Percentiles rank a stretch among this genome's conserved stretches.
These are phyloP conservation scores for Corapipo altera DNA, from an alignment of 2,113 vertebrate genomes.

Conservation along the genomic window DNA sequence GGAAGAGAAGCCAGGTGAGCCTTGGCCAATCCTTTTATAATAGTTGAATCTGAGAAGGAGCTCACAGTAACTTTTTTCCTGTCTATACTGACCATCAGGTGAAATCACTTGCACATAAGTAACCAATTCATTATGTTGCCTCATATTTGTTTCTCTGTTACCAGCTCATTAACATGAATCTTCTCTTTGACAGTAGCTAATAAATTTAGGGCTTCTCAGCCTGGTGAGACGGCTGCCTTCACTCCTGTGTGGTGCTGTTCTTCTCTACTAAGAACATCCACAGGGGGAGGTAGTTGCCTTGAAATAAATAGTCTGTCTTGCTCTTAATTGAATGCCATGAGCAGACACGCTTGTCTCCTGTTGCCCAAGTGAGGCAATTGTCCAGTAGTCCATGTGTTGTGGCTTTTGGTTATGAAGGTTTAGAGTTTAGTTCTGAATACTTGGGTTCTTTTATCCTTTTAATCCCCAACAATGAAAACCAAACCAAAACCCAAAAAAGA, in stretches of 20 bases:
- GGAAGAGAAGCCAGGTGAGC: not conserved
- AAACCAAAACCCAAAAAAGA: constrained; percentile 9
- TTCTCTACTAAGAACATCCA: not conserved
- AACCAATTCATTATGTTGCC: not conserved
- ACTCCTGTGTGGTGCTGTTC: not conserved
- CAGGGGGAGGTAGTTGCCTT: not conserved
- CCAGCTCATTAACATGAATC: not conserved
- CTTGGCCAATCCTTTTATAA: not conserved
- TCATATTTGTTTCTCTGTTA: not conserved
- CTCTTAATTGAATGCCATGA: constrained; percentile 24
- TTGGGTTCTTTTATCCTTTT: constrained; percentile 8
- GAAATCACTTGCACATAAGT: not conserved
- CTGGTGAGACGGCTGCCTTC: not conserved
- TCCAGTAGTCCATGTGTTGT: not conserved
- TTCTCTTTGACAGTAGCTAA: not conserved
- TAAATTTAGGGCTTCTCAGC: not conserved
- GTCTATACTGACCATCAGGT: not conserved
- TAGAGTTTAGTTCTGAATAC: not conserved
- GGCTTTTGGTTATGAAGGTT: constrained; percentile 35
- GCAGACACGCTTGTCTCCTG: not conserved
- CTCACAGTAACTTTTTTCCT: not conserved
- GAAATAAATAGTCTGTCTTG: not conserved
- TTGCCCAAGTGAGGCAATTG: constrained; percentile 11
- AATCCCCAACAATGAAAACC: constrained; percentile 8
- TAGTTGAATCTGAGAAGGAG: not conserved